Evolutionary conservation across 2,113 vertebrate genomes (phyloP), one percentile per base, ranked within the genome.

Genomic region (Channa argus): DNA sequence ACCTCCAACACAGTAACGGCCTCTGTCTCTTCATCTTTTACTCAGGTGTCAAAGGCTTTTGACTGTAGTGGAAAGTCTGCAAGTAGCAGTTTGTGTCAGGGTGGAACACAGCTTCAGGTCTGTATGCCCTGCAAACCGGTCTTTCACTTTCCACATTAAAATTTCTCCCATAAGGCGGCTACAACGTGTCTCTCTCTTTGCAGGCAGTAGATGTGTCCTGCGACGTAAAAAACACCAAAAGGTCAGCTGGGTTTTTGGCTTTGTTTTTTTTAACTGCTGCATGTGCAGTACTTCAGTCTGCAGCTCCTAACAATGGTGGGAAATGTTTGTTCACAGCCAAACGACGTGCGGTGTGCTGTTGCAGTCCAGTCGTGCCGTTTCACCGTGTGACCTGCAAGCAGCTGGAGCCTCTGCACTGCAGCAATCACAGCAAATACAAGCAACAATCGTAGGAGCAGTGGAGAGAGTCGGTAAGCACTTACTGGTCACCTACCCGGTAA

Each of bases 401-500:
- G 47, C 36, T 2, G 61, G 3, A 64, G 45, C 12, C 0, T 63
- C 74, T 60, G 60, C 85, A 56, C 84, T 90, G 83, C 68, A 63
- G 56, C 14, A 9, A 3, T 51, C 37, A 36, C 11, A 8, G 6
- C 0, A 4, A 6, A 43, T 88, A 1, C 14, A 6, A 41, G 81
- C 52, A 0, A 14, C 1, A 11, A 58, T 91, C 58, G 55, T 34
- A 0, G 86, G 89, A 5, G 36, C 81, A n/a, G 77, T 92, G 68
- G 86, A 91, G 68, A 86, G 85, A 92, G 90, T 93, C 1, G 92
- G 93, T 93, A 70, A 85, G 91, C 65, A 5, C 44, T 36, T n/a
- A 24, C 24, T 24, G 24, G 12, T n/a, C 33, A 55, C 2, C 24
- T 24, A 6, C 44, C 6, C 24, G 24, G 24, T 24, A 24, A 24